Conservation (phyloP, 2,888 invertebrate species). For the Unio pictorum region DNA sequence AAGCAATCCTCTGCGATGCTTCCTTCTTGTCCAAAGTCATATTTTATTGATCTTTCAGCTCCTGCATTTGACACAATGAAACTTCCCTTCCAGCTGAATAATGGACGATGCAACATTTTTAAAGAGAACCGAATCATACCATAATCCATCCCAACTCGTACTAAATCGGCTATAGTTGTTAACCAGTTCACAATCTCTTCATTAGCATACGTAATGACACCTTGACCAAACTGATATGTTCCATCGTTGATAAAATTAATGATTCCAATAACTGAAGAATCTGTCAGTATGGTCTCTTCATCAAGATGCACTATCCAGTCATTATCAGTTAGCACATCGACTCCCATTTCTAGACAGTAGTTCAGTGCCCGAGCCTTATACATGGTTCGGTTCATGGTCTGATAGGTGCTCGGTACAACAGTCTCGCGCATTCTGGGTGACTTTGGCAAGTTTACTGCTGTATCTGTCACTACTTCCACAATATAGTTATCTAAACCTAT, state of each 20-base stretch:
- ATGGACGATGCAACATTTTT: constrained; percentile 51
- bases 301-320: constrained; percentile 66
- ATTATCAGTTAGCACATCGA: constrained; percentile 52
- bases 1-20: constrained; percentile 63
- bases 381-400: constrained; percentile 40
- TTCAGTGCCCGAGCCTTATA: constrained; percentile 62
- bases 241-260: constrained; percentile 60
- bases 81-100: constrained; percentile 64
- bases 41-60: constrained; percentile 52
- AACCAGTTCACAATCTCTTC: constrained; percentile 60
- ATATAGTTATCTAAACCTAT: constrained; percentile 53
- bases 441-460: constrained; percentile 39
- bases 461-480: constrained; percentile 55
- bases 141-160: constrained; percentile 58
- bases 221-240: constrained; percentile 56
- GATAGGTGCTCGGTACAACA: constrained; percentile 51
- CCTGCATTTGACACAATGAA: constrained; percentile 60
- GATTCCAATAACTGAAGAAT: constrained; percentile 59
- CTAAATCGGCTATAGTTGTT: constrained; percentile 58
- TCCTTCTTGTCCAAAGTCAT: constrained; percentile 57
- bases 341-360: constrained; percentile 51
- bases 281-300: constrained; percentile 62
- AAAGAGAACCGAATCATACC: constrained; percentile 47
- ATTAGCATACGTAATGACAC: constrained; percentile 57
- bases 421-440: constrained; percentile 41